These are phyloP conservation scores for Harpagoxenus sublaevis DNA, from an alignment of 2,888 invertebrate species.

Conservation along the genomic window DNA sequence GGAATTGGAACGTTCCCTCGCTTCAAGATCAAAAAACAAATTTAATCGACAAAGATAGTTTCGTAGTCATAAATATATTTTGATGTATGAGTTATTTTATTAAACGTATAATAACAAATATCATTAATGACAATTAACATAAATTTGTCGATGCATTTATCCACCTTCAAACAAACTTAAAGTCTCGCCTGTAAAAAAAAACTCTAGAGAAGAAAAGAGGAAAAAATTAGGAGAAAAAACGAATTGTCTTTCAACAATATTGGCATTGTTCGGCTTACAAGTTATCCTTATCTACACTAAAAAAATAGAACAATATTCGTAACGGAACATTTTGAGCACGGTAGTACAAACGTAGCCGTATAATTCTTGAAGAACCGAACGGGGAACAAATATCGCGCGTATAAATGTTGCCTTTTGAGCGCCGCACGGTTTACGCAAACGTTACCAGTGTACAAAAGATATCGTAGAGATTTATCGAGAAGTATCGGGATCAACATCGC, in stretches of 20 bases:
- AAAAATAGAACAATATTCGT: constrained; percentile 51
- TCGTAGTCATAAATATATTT: constrained; percentile 14
- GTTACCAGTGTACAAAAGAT: constrained; percentile 48
- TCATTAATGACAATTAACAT: constrained; percentile 60
- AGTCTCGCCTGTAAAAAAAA: constrained; percentile 3
- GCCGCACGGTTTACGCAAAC: constrained; percentile 25
- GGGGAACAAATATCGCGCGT: background rate
- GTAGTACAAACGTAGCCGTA: constrained; percentile 17
- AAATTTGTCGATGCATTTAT: constrained; percentile 52
- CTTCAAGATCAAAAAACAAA: constrained; percentile 24
- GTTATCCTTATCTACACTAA: constrained; percentile 32
- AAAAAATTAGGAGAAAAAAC: background rate
- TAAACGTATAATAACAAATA: constrained; percentile 70
- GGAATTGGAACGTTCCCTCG: background rate
- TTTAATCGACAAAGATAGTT: constrained; percentile 47
- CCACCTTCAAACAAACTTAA: background rate
- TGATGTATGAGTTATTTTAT: constrained; percentile 63
- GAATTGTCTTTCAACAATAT: constrained; percentile 41
- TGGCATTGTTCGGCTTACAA: constrained; percentile 21
- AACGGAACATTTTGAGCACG: constrained; percentile 49
- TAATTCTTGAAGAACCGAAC: constrained; percentile 25
- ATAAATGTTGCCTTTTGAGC: constrained; percentile 7
- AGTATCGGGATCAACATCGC: constrained; percentile 10
- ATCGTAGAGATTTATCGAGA: constrained; percentile 30
- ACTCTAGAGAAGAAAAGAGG: background rate